Evolutionary conservation across 2,113 vertebrate genomes (phyloP), one percentile per base, ranked within the genome.

Genomic region (Ciconia boyciana): DNA sequence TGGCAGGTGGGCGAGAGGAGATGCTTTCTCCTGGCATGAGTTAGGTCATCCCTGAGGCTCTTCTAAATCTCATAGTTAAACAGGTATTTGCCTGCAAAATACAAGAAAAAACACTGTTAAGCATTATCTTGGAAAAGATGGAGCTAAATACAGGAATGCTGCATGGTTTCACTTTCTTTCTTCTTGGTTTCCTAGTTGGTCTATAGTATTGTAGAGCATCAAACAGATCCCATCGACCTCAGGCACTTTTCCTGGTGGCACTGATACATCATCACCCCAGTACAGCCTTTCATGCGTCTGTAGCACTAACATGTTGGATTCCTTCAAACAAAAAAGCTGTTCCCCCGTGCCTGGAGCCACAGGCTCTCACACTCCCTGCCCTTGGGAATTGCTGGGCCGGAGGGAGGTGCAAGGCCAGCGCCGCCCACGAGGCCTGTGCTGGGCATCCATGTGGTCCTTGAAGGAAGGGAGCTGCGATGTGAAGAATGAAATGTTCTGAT

Each of bases 351-450:
- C 52, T 36, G n/a, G 11, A 64, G 13, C 12, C 69, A 64, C 24
- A 74, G 34, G 10, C 6, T 79, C 2, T 68, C 78, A 51, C 2
- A 1, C 4, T 83, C 7, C 29, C 58, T 48, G 29, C 14, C 29
- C 41, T 48, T 44, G 26, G n/a, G 51, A 93, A 41, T 2, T 9
- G 46, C 46, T 87, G 60, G 14, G 16, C 11, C 7, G 4, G 22
- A 77, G 15, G 34, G 41, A 71, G 6, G 7, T 77, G 20, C 64
- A 8, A 79, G 25, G 68, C 24, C 31, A 78, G 24, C 1, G 3
- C 4, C 5, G 2, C 26, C 28, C 1, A 0, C 1, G 4, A 87
- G 7, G 13, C 25, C 17, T 83, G 34, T 80, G 66, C 25, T 72
- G 31, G 26, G 11, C 16, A 74, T 60, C 16, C 34, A 11, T 7